Conservation (phyloP, 2,888 invertebrate species). For the Serrognathus titanus region DNA sequence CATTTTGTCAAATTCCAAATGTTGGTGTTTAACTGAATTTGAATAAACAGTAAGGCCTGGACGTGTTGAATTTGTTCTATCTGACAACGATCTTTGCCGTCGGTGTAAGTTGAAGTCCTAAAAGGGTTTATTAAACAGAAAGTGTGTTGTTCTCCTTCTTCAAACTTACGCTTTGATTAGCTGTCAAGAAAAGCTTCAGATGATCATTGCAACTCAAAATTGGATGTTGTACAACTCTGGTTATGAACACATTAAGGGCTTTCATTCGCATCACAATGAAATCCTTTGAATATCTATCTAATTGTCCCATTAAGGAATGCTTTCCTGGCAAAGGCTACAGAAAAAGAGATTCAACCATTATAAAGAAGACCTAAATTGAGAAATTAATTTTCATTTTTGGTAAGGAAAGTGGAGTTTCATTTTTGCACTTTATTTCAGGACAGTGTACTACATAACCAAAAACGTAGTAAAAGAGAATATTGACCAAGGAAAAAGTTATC, state of each 20-base stretch:
- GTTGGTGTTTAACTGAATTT: constrained; percentile 53
- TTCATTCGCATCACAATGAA: constrained; percentile 66
- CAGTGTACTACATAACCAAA: no score
- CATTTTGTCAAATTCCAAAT: constrained; percentile 61
- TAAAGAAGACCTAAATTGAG: neutral
- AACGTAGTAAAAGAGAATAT: no score
- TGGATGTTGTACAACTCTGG: constrained; percentile 64
- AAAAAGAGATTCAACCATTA: constrained; percentile 22
- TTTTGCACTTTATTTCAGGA: no score
- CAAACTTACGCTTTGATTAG: constrained; percentile 58
- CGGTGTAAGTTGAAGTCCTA: constrained; percentile 63
- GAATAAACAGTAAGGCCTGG: constrained; percentile 27
- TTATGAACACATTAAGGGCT: constrained; percentile 62
- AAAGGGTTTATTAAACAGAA: constrained; percentile 12
- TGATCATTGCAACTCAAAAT: constrained; percentile 64
- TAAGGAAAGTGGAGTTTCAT: no score
- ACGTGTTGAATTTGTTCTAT: constrained; percentile 49
- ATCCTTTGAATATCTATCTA: constrained; percentile 69
- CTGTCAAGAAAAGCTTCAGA: constrained; percentile 63
- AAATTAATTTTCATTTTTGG: neutral
- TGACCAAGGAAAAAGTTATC: no score
- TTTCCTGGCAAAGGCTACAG: constrained; percentile 67
- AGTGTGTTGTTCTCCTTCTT: neutral
- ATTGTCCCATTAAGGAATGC: constrained; percentile 62
- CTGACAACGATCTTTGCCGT: constrained; percentile 56